These are phyloP conservation scores for Lutjanus erythropterus DNA, from an alignment of 2,113 vertebrate species.

Conservation along the genomic window DNA sequence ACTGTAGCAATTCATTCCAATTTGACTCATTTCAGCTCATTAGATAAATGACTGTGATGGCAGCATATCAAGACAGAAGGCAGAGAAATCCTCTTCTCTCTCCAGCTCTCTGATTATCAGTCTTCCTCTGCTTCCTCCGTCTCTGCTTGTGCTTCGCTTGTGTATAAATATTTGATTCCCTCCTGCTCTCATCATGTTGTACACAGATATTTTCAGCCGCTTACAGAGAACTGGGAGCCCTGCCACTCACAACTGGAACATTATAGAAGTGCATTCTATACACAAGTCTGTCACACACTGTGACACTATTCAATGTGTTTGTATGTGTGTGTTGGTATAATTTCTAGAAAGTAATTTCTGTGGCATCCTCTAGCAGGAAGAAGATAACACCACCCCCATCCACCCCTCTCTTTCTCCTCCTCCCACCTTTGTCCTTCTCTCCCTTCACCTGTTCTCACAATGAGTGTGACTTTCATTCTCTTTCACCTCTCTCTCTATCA, in stretches of 20 bases:
- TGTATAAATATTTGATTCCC: slow-evolving; percentile 50
- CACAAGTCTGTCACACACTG: background rate
- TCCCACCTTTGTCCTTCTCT: background rate
- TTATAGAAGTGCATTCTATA: slow-evolving; percentile 3
- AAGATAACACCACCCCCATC: background rate
- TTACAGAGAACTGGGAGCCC: slow-evolving; percentile 1
- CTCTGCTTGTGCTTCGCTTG: background rate
- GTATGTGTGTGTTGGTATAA: background rate
- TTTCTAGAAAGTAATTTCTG: slow-evolving; percentile 30
- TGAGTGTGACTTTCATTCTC: too few relatives aligned
- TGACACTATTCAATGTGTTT: background rate
- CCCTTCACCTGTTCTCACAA: background rate
- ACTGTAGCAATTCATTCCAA: background rate
- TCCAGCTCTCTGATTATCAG: background rate
- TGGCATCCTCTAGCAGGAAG: background rate
- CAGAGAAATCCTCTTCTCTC: background rate
- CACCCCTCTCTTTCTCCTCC: background rate
- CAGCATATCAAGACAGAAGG: background rate
- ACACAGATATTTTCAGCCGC: slow-evolving; percentile 33
- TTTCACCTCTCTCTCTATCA: too few relatives aligned
- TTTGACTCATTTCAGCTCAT: background rate
- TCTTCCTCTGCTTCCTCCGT: background rate
- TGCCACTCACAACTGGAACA: slow-evolving; percentile 11
- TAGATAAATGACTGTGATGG: background rate
- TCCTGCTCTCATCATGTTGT: background rate